Conservation (phyloP, 2,797 vertebrate species). For the Danio choprae region DNA sequence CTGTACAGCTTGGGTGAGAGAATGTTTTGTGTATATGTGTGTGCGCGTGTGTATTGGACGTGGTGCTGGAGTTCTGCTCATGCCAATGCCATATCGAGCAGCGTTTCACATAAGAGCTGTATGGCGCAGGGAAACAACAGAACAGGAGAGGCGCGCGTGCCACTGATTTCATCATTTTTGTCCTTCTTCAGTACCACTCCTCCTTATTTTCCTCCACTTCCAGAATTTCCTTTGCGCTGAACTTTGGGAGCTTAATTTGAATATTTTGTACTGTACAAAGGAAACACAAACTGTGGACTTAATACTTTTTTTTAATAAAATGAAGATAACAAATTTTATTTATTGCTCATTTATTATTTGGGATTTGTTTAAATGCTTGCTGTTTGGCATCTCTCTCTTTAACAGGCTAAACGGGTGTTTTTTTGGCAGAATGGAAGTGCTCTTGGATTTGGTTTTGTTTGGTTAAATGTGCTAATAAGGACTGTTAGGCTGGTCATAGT, state of each 20-base stretch:
- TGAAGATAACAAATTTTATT: constrained; percentile 69
- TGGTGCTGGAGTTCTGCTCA: constrained; percentile 43
- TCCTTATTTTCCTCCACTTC: constrained; percentile 67
- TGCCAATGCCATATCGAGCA: constrained; percentile 33
- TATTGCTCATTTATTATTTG: constrained; percentile 27
- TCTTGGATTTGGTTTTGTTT: constrained; percentile 20
- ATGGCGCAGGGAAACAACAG: constrained; percentile 21
- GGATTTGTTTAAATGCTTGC: background rate
- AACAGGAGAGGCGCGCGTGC: background rate
- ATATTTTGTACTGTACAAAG: constrained; percentile 88
- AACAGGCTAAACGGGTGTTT: background rate
- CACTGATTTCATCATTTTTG: constrained; percentile 58
- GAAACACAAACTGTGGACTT: constrained; percentile 84
- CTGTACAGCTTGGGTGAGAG: constrained; percentile 33
- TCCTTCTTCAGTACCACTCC: constrained; percentile 63
- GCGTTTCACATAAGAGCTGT: constrained; percentile 46
- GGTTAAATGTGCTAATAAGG: constrained; percentile 9
- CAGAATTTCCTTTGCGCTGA: constrained; percentile 75
- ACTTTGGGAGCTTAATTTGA: constrained; percentile 83
- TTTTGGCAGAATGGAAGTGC: background rate
- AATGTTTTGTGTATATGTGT: constrained; percentile 31
- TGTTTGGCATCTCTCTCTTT: background rate
- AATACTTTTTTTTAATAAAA: constrained; percentile 85
- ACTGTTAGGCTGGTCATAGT: constrained; percentile 37
- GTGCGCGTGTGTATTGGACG: constrained; percentile 70